phyloP scores from a whole-genome alignment of 2,888 invertebrate genomes.

The Lasioglossum calceatum region DNA sequence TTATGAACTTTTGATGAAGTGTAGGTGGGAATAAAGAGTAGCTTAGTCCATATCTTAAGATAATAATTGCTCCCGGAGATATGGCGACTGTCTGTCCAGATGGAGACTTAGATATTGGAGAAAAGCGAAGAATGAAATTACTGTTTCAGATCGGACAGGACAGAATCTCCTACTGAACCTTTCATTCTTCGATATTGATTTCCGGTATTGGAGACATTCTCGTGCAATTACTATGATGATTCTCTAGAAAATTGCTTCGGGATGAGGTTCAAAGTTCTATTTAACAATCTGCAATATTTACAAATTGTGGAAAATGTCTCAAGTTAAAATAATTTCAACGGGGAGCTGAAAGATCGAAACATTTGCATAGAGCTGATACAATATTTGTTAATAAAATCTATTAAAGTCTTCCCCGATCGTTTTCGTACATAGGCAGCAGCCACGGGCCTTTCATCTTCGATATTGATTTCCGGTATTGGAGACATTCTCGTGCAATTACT shows the following conservation, averaged over 20 bases:
- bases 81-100: neutral
- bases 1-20: neutral
- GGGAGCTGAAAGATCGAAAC: neutral
- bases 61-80: neutral
- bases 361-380: neutral
- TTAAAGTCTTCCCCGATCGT: neutral
- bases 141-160: neutral
- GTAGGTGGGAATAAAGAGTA: neutral
- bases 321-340: neutral
- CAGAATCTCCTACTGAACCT: neutral
- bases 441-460: no score
- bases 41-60: neutral
- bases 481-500: no score
- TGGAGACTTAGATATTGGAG: neutral
- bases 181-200: constrained; percentile 5
- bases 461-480: no score
- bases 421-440: no score
- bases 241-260: neutral
- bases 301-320: neutral
- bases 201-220: neutral
- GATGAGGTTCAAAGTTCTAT: neutral
- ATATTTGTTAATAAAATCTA: neutral
- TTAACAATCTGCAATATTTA: neutral
- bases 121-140: neutral
- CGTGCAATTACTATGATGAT: neutral